These are phyloP conservation scores for Zapornia atra DNA, from an alignment of 2,113 vertebrate genomes.

Conservation along the genomic window DNA sequence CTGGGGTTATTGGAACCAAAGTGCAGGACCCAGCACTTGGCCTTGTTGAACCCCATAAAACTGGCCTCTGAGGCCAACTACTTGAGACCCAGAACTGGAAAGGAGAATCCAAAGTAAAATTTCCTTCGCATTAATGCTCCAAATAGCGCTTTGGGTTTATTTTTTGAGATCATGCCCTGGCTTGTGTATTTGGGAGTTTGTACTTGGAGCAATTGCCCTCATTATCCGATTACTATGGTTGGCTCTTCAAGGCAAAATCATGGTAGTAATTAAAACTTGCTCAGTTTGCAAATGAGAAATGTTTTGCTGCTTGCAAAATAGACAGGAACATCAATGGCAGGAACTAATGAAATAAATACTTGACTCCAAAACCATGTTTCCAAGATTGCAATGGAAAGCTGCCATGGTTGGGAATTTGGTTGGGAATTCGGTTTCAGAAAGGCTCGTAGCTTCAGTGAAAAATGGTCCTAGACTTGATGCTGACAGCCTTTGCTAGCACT, in stretches of 20 bases:
- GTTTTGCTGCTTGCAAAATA: not conserved
- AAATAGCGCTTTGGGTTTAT: not conserved
- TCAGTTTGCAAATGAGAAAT: not conserved
- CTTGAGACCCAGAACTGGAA: not conserved
- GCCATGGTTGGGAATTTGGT: not conserved
- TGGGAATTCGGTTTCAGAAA: not conserved
- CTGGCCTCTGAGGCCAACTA: too few relatives aligned
- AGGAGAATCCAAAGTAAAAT: not conserved
- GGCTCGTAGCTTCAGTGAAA: not conserved
- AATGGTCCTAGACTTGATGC: not conserved
- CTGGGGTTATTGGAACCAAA: too few relatives aligned
- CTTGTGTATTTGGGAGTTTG: not conserved
- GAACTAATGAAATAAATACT: not conserved
- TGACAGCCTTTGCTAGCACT: not conserved
- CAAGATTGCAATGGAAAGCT: not conserved
- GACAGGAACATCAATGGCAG: not conserved
- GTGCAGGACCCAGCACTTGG: too few relatives aligned
- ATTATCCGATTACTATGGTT: not conserved
- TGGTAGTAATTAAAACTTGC: conserved; percentile 9
- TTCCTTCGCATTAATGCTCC: not conserved
- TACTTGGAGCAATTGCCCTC: not conserved
- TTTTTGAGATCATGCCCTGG: not conserved
- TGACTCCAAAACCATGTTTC: not conserved
- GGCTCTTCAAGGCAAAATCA: not conserved
- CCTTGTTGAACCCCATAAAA: too few relatives aligned